phyloP scores from a whole-genome alignment of 1,140 invertebrate species.

The Drosophila sproati region DNA sequence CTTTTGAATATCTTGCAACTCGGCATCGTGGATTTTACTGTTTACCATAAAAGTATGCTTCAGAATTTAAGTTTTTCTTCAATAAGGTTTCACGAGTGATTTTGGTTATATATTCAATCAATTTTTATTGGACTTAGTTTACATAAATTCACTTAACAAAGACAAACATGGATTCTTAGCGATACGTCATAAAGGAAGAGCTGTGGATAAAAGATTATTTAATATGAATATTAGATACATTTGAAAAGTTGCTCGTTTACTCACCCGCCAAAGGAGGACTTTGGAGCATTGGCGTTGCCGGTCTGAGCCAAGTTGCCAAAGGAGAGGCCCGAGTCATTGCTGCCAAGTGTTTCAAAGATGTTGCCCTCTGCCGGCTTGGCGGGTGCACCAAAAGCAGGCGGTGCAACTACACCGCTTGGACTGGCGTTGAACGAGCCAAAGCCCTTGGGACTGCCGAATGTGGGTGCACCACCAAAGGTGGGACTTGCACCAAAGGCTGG shows the following conservation, averaged over 20 bases:
- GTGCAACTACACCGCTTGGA: slow-evolving; percentile 34
- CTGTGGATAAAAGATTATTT: slow-evolving; percentile 10
- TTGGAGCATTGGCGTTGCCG: slow-evolving; percentile 68
- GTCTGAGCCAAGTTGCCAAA: slow-evolving; percentile 87
- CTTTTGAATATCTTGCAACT: too few relatives aligned
- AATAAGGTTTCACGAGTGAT: not conserved
- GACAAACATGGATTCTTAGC: slow-evolving; percentile 26
- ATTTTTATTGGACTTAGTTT: slow-evolving; percentile 27
- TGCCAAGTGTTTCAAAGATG: slow-evolving; percentile 86
- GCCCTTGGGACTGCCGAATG: slow-evolving; percentile 85
- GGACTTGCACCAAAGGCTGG: slow-evolving; percentile 85
- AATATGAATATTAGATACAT: too few relatives aligned
- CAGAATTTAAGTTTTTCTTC: not conserved
- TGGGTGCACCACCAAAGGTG: slow-evolving; percentile 85
- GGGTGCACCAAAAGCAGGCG: slow-evolving; percentile 66
- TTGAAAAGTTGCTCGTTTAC: slow-evolving; percentile 13
- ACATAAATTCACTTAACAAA: slow-evolving; percentile 15
- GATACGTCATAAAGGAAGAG: slow-evolving; percentile 49
- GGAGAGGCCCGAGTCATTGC: slow-evolving; percentile 85
- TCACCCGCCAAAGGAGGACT: slow-evolving; percentile 85
- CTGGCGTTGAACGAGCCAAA: slow-evolving; percentile 82
- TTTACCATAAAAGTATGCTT: too few relatives aligned
- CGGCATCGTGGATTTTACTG: too few relatives aligned
- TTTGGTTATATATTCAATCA: not conserved
- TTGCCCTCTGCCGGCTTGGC: slow-evolving; percentile 82